phyloP scores from a whole-genome alignment of 2,113 vertebrate species.

The Anser brachyrhynchus region DNA sequence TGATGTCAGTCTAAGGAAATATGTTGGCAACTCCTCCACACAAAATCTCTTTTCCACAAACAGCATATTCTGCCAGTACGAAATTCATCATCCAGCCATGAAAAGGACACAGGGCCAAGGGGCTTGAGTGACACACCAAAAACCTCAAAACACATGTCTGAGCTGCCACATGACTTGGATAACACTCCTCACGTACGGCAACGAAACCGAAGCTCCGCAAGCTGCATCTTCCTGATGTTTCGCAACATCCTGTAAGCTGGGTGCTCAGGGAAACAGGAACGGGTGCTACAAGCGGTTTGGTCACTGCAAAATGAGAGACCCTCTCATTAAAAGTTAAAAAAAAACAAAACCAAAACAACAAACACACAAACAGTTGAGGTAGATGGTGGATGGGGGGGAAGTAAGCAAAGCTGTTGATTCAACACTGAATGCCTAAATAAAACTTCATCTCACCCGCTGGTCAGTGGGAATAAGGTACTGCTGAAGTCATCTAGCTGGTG shows the following conservation, averaged over 20 bases:
- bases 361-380: neutral
- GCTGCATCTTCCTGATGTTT: constrained; percentile 26
- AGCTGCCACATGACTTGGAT: constrained; percentile 50
- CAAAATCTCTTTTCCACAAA: constrained; percentile 56
- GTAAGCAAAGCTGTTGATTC: neutral
- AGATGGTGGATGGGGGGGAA: neutral
- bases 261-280: neutral
- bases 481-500: neutral
- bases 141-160: constrained; percentile 72
- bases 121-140: constrained; percentile 65
- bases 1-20: constrained; percentile 68
- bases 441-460: neutral
- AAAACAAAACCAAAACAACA: neutral
- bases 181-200: constrained; percentile 23
- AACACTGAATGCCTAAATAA: neutral
- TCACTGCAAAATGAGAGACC: neutral
- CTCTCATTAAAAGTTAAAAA: neutral
- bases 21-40: constrained; percentile 49
- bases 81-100: constrained; percentile 63
- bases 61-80: constrained; percentile 44
- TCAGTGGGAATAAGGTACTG: neutral
- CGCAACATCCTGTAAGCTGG: constrained; percentile 36
- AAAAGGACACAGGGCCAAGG: constrained; percentile 67
- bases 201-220: neutral
- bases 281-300: neutral